These are phyloP conservation scores for Sebastes elongatus DNA, from an alignment of 2,797 vertebrate species.

Conservation along the genomic window DNA sequence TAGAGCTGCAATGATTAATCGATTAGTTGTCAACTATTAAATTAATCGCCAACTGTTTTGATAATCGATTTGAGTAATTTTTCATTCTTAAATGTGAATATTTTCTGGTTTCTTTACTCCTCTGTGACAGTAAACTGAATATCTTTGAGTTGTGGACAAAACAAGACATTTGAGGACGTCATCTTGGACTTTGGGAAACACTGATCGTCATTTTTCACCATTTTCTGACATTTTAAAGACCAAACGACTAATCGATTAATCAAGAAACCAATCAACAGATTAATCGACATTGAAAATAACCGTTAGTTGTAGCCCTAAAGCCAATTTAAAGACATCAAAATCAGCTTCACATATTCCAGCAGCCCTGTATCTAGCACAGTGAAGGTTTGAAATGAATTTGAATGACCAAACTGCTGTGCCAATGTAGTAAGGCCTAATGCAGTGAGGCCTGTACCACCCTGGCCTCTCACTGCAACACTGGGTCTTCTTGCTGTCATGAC, in stretches of 20 bases:
- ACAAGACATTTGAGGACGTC: not conserved
- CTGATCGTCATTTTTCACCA: not conserved
- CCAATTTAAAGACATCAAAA: conserved; percentile 6
- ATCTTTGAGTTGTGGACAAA: not conserved
- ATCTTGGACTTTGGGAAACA: not conserved
- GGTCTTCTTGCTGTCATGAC: conserved; percentile 74
- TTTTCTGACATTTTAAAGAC: not conserved
- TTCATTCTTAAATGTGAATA: not conserved
- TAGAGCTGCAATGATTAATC: not conserved
- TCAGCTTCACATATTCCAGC: not conserved
- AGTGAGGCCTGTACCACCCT: conserved; percentile 57
- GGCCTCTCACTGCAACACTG: conserved; percentile 74
- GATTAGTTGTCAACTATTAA: not conserved
- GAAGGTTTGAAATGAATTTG: conserved; percentile 38
- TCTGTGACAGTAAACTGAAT: not conserved
- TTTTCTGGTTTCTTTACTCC: not conserved
- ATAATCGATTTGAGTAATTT: not conserved
- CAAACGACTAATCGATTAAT: not conserved
- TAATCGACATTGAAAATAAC: not conserved
- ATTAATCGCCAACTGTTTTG: not conserved
- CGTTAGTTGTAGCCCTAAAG: not conserved
- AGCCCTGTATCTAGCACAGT: not conserved
- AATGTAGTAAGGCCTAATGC: conserved; percentile 61
- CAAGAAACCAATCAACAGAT: no score
- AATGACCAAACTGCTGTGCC: conserved; percentile 76